These are phyloP conservation scores for Gavialis gangeticus DNA, from an alignment of 2,113 vertebrate genomes.

Conservation along the genomic window DNA sequence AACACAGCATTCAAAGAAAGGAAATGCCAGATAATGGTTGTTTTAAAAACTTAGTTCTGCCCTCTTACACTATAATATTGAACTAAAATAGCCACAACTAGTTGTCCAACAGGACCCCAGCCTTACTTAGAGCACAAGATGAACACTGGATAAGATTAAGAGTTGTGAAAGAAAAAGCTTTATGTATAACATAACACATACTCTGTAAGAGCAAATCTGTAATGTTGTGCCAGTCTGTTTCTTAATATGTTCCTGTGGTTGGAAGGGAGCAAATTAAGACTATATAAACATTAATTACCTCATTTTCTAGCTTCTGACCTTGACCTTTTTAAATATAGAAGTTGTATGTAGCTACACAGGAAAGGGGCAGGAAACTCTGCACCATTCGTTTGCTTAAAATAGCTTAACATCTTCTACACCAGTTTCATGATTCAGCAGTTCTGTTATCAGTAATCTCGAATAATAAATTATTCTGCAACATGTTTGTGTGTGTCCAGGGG, in stretches of 20 bases:
- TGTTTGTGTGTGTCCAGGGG: too few species aligned
- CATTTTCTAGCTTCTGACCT: accelerated
- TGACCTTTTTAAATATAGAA: neutral
- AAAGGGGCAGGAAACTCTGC: neutral
- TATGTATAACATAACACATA: neutral
- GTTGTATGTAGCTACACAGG: neutral
- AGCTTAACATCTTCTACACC: neutral
- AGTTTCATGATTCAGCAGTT: neutral
- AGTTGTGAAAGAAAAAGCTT: neutral
- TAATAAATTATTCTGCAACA: neutral
- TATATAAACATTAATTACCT: accelerated
- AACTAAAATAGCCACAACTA: accelerated
- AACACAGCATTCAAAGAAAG: neutral
- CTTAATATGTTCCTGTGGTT: too few species aligned
- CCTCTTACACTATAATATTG: neutral
- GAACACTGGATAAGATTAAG: neutral
- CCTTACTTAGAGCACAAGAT: accelerated
- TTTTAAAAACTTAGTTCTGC: neutral
- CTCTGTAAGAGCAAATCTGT: too few species aligned
- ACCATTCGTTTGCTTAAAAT: neutral
- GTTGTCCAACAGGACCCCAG: neutral
- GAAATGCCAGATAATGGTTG: neutral
- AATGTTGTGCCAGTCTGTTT: too few species aligned
- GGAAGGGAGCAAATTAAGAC: neutral
- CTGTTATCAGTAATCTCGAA: neutral